These are phyloP conservation scores for Chitala chitala DNA, from an alignment of 2,113 vertebrate genomes.

Conservation along the genomic window DNA sequence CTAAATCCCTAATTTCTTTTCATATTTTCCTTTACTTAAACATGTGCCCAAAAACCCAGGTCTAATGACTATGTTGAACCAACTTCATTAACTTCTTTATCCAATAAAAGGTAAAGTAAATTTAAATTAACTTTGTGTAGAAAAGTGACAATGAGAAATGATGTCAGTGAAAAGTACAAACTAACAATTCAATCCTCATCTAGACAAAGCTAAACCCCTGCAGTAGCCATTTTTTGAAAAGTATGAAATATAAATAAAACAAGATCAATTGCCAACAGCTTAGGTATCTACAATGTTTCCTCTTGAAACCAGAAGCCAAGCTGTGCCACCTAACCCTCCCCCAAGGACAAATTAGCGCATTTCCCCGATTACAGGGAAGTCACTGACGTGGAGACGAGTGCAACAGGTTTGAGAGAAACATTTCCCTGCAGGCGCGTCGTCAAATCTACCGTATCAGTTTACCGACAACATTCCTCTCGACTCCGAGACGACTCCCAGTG, in stretches of 20 bases:
- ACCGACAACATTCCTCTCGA: neutral
- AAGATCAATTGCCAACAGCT: too few species aligned
- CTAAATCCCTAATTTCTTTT: too few species aligned
- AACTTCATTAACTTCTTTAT: neutral
- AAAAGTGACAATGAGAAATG: neutral
- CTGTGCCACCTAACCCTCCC: neutral
- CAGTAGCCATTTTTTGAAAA: too few species aligned
- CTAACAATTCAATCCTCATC: neutral
- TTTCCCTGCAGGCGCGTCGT: neutral
- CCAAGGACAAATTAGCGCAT: neutral
- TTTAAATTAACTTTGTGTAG: neutral
- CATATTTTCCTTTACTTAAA: too few species aligned
- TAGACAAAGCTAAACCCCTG: neutral
- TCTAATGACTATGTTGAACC: neutral
- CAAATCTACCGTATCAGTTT: neutral
- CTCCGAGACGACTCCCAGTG: neutral
- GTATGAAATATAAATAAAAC: too few species aligned
- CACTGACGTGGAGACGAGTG: neutral
- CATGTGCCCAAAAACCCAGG: too few species aligned
- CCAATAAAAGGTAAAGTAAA: neutral
- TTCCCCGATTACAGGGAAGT: neutral
- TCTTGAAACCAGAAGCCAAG: too few species aligned
- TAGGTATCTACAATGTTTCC: too few species aligned
- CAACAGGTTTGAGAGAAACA: conserved; percentile 16
- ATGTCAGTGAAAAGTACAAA: neutral